A percentile compares a stretch with the other conserved stretches of the same genome.
Evolutionary conservation across 2,888 invertebrate genomes (phyloP).

Genomic region (Colletes collaris): DNA sequence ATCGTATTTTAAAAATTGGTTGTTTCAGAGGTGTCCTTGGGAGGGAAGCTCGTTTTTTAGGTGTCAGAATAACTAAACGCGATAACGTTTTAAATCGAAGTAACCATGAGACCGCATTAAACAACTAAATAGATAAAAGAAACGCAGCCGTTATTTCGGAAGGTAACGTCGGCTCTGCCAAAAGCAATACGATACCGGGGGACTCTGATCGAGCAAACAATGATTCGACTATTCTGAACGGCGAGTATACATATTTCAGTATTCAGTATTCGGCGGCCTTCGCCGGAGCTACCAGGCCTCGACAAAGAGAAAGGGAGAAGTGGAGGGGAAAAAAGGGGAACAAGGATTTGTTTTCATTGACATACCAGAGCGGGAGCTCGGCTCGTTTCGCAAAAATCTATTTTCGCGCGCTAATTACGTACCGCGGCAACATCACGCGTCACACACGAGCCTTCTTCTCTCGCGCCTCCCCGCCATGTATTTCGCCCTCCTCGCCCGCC

Average conservation of each 20-base stretch:
- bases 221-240: conserved; percentile 63
- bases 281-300: conserved; percentile 59
- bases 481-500: conserved; percentile 30
- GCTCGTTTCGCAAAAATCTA: conserved; percentile 68
- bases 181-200: conserved; percentile 18
- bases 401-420: conserved; percentile 64
- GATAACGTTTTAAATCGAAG: too few relatives aligned
- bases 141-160: conserved; percentile 37
- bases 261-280: conserved; percentile 65
- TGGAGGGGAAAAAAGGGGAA: conserved; percentile 51
- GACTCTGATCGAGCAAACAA: conserved; percentile 61
- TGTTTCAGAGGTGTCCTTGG: too few relatives aligned
- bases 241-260: conserved; percentile 58
- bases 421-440: conserved; percentile 12
- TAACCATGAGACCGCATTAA: background rate
- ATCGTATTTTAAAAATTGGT: too few relatives aligned
- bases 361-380: conserved; percentile 60
- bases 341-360: conserved; percentile 68
- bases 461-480: background rate
- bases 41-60: too few relatives aligned
- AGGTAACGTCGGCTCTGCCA: conserved; percentile 14
- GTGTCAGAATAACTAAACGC: too few relatives aligned
- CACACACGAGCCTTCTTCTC: conserved; percentile 22
- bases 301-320: conserved; percentile 62
- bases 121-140: conserved; percentile 6